These are phyloP conservation scores for Lamproptera curius DNA, from an alignment of 2,888 invertebrate species.

Conservation along the genomic window DNA sequence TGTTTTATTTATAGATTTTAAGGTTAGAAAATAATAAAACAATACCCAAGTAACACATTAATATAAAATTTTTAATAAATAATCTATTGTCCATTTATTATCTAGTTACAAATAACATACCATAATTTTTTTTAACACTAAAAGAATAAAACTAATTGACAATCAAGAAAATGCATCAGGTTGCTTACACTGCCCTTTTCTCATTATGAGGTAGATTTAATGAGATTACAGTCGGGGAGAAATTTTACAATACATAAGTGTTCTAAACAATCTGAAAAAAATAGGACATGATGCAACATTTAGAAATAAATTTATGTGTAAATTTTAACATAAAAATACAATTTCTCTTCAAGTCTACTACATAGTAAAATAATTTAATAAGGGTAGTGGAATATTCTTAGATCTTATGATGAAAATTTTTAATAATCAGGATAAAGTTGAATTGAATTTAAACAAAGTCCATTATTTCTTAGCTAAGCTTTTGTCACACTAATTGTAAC, in stretches of 20 bases:
- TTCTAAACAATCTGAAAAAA: too few relatives aligned
- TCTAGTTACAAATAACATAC: constrained; percentile 22
- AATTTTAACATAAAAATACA: too few relatives aligned
- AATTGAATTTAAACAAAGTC: too few relatives aligned
- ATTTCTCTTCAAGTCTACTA: neutral
- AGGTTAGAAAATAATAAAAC: constrained; percentile 6
- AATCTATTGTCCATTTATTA: constrained; percentile 48
- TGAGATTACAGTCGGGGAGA: constrained; percentile 21
- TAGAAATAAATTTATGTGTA: too few relatives aligned
- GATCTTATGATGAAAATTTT: too few relatives aligned
- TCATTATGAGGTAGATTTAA: constrained; percentile 24
- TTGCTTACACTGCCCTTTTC: neutral
- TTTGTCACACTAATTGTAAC: too few relatives aligned
- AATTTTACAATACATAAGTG: neutral
- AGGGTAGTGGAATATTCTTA: too few relatives aligned
- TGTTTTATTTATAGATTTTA: constrained; percentile 35
- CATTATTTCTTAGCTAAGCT: too few relatives aligned
- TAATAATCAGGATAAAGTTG: too few relatives aligned
- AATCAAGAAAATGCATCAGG: neutral
- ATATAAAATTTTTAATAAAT: constrained; percentile 29
- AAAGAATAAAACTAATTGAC: constrained; percentile 4
- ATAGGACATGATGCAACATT: too few relatives aligned
- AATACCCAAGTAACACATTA: constrained; percentile 21
- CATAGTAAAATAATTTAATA: neutral
- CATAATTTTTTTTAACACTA: constrained; percentile 18